phyloP scores from a whole-genome alignment of 2,113 vertebrate species.

The Mixornis gularis region DNA sequence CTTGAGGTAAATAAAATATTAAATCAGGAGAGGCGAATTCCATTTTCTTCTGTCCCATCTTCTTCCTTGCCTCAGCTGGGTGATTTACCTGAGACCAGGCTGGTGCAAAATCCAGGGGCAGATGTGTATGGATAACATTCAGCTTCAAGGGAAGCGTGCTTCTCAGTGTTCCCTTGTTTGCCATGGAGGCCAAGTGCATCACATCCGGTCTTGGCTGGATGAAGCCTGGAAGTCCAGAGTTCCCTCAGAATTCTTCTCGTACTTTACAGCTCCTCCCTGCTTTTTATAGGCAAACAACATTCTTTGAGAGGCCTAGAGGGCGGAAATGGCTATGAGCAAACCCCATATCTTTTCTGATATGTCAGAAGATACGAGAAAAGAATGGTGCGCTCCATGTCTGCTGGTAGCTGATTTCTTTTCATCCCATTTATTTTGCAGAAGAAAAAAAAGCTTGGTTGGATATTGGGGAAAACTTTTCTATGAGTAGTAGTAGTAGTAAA shows the following conservation, averaged over 20 bases:
- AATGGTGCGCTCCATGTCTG: not conserved
- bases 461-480: not conserved
- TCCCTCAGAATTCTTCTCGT: constrained; percentile 17
- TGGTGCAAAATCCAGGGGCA: not conserved
- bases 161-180: not conserved
- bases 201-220: not conserved
- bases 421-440: not conserved
- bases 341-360: not conserved
- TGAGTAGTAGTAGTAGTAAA: not conserved
- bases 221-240: constrained; percentile 24
- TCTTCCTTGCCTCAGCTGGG: not conserved
- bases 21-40: not conserved
- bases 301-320: constrained; percentile 11
- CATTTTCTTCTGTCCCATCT: not conserved
- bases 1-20: not conserved
- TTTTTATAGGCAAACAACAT: constrained; percentile 33
- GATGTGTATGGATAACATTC: not conserved
- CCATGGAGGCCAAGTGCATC: not conserved
- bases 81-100: not conserved
- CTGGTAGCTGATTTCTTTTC: constrained; percentile 5
- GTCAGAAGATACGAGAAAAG: constrained; percentile 17
- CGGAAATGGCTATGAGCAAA: not conserved
- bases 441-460: not conserved
- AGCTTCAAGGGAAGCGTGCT: not conserved
- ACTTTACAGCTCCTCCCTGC: constrained; percentile 36